phyloP scores from a whole-genome alignment of 2,888 invertebrate genomes.

The Chaetogeoica ovagalla region DNA sequence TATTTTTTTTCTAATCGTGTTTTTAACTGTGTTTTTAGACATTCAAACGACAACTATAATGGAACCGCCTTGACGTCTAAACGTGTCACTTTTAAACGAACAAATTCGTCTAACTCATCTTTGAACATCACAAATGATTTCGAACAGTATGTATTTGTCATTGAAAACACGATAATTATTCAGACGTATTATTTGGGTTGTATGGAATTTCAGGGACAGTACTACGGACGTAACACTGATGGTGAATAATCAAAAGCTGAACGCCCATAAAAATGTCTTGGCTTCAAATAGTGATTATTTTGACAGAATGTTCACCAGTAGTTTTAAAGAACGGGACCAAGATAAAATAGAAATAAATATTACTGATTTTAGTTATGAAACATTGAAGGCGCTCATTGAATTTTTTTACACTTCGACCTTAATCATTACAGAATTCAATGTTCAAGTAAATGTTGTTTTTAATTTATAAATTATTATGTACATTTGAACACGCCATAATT shows the following conservation, averaged over 20 bases:
- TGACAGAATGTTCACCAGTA: slow-evolving; percentile 37
- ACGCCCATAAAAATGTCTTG: slow-evolving; percentile 21
- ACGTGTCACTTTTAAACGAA: background rate
- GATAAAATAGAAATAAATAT: slow-evolving; percentile 41
- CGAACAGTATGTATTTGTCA: slow-evolving; percentile 8
- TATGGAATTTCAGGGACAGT: background rate
- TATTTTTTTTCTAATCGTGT: background rate
- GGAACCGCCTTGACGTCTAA: slow-evolving; percentile 21
- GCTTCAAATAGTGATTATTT: slow-evolving; percentile 35
- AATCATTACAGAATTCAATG: slow-evolving; percentile 33
- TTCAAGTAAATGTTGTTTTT: slow-evolving; percentile 26
- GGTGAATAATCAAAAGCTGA: slow-evolving; percentile 25
- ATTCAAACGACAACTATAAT: background rate
- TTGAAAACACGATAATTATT: background rate
- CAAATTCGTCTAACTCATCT: background rate
- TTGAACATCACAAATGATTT: background rate
- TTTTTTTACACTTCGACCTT: slow-evolving; percentile 21
- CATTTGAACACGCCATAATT: background rate
- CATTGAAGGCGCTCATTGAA: slow-evolving; percentile 15
- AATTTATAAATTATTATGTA: background rate
- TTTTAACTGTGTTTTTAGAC: slow-evolving; percentile 8
- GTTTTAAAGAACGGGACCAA: slow-evolving; percentile 31
- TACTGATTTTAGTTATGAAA: slow-evolving; percentile 32
- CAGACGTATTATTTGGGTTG: background rate
- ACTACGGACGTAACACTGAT: slow-evolving; percentile 11